Evolutionary conservation across 2,888 invertebrate species (phyloP), one percentile per base, ranked within the genome.

Genomic region (Chrysolina haemoptera): DNA sequence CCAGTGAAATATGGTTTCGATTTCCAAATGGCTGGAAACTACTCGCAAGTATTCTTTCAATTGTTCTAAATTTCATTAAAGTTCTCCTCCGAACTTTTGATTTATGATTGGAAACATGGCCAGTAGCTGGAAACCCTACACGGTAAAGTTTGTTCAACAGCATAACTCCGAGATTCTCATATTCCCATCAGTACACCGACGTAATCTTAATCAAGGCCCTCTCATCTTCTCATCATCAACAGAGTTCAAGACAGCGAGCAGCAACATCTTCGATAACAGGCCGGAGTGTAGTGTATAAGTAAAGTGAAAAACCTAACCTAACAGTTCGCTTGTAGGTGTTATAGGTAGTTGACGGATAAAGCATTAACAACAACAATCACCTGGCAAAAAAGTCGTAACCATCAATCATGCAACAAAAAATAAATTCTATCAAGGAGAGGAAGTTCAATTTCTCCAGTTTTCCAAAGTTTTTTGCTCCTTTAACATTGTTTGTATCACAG

Each of bases 201-300:
- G 79, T 81, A 81, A 79, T 79, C 74, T 79, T 76, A 81, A 79
- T 81, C 81, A 79, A 74, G 77, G 68, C 74, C 75, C 77, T 77
- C 76, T 78, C 76, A 76, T 76, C 76, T 63, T 14, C 16, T 41
- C 62, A 41, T 79, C 63, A 62, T 79, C 75, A 76, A 76, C 74
- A 22, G 9, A 43, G n/a, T 63, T 10, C 64, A 64, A 53, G 22
- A 20, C 70, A 12, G 22, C 27, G 43, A 22, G 27, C 46, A 59
- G 35, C 5, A 8, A 1, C 11, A 53, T 35, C 16, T 53, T 67
- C 11, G 9, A 8, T 27, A 27, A 11, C 59, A 20, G 27, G 62
- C 16, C 12, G 14, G 43, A n/a, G n/a, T 18, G 8, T 41, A 55
- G 11, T 62, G 16, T 14, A n/a, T n/a, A n/a, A n/a, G n/a, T n/a